phyloP scores from a whole-genome alignment of 92 coral and sea anemone species.

The Desmophyllum pertusum region DNA sequence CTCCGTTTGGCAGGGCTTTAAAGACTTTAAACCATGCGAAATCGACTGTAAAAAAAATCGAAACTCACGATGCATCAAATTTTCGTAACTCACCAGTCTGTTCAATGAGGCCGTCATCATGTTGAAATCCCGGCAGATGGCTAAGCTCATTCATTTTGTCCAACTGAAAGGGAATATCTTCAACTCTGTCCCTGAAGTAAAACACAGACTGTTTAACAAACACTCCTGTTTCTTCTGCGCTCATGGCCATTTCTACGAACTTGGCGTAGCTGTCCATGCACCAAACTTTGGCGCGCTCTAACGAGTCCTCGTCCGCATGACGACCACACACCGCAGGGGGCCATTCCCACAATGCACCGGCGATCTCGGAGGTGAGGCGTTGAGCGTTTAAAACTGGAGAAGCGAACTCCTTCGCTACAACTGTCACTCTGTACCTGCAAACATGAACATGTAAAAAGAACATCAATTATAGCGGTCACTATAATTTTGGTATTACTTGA shows the following conservation, averaged over 20 bases:
- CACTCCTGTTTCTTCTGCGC: constrained; percentile 31
- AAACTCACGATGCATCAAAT: background rate
- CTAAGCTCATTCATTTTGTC: constrained; percentile 33
- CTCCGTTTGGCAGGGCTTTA: too few species aligned
- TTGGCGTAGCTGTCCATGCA: constrained; percentile 36
- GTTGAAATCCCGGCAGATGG: constrained; percentile 38
- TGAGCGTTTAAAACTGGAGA: constrained; percentile 9
- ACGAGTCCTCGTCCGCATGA: background rate
- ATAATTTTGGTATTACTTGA: too few species aligned
- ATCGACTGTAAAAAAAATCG: too few species aligned
- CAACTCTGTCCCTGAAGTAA: constrained; percentile 32
- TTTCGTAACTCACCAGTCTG: background rate
- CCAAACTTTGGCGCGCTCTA: constrained; percentile 34
- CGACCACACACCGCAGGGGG: constrained; percentile 32
- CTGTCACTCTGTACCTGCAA: constrained; percentile 36
- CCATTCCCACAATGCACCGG: constrained; percentile 46
- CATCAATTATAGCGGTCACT: too few species aligned
- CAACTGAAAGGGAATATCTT: constrained; percentile 19
- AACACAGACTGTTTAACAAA: constrained; percentile 25
- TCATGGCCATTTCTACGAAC: constrained; percentile 38
- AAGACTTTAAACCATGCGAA: too few species aligned
- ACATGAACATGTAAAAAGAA: too few species aligned
- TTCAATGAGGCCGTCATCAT: constrained; percentile 17
- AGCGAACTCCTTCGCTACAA: constrained; percentile 23
- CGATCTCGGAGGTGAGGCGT: constrained; percentile 34